A percentile compares a stretch with the other conserved stretches of the same genome.
Evolutionary conservation across 2,797 vertebrate genomes (phyloP).

Genomic region (Acestrorhynchus altus): DNA sequence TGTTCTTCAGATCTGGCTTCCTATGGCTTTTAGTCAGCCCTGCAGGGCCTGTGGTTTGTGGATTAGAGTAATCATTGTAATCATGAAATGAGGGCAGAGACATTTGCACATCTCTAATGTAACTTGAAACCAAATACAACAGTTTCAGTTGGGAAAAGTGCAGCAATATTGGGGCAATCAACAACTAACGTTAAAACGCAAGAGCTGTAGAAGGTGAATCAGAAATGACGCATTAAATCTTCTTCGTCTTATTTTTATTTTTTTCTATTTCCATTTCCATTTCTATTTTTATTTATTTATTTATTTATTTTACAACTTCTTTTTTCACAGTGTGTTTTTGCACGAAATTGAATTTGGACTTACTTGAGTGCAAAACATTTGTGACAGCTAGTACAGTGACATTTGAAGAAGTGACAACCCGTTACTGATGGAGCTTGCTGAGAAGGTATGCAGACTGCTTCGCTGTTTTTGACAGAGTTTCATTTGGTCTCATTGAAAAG

Average conservation of each 20-base stretch:
- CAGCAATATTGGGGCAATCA: background rate
- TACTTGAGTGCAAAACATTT: slow-evolving; percentile 31
- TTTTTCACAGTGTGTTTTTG: background rate
- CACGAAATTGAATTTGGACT: slow-evolving; percentile 23
- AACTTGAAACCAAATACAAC: slow-evolving; percentile 20
- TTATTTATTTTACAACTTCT: no score
- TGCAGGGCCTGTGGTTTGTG: background rate
- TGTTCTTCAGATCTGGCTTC: background rate
- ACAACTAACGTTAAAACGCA: slow-evolving; percentile 18
- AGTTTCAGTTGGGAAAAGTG: background rate
- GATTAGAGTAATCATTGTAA: slow-evolving; percentile 32
- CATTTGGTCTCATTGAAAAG: slow-evolving; percentile 29
- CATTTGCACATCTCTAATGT: background rate
- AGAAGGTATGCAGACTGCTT: slow-evolving; percentile 4
- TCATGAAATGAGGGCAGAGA: slow-evolving; percentile 21
- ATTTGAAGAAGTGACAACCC: slow-evolving; percentile 37
- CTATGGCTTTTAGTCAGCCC: slow-evolving; percentile 13
- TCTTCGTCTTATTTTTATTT: no score
- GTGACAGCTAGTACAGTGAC: slow-evolving; percentile 9
- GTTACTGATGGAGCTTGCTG: slow-evolving; percentile 13
- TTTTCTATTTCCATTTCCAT: no score
- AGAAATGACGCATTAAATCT: background rate
- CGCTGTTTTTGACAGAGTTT: slow-evolving; percentile 17
- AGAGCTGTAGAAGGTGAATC: background rate
- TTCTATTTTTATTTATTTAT: no score